Percentiles rank a stretch among this genome's conserved stretches.
phyloP scores from a whole-genome alignment of 2,888 invertebrate species.

The Eurytoma californica region DNA sequence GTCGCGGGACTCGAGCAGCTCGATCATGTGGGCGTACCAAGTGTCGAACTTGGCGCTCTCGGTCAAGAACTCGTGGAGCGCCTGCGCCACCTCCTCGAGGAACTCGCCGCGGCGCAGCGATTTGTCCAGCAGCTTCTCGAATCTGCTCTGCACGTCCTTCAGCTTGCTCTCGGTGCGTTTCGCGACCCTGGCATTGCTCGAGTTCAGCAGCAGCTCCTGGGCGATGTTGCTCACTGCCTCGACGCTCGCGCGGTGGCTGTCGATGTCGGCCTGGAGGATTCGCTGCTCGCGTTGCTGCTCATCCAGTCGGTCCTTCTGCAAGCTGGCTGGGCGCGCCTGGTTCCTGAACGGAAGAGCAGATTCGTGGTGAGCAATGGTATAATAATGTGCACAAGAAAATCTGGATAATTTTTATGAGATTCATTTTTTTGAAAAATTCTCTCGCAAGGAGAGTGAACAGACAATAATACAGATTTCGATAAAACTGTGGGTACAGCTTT shows the following conservation, averaged over 20 bases:
- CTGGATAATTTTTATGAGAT: no score
- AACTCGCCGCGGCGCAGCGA: conserved; percentile 87
- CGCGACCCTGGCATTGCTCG: conserved; percentile 90
- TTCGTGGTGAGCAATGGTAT: background rate
- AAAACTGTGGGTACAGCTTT: no score
- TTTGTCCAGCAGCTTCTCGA: conserved; percentile 90
- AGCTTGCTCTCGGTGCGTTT: conserved; percentile 92
- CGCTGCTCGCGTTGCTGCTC: conserved; percentile 93
- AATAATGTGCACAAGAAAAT: no score
- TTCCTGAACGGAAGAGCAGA: conserved; percentile 72
- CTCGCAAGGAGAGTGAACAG: no score
- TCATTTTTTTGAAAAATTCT: no score
- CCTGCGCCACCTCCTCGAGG: conserved; percentile 86
- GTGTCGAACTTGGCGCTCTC: conserved; percentile 80
- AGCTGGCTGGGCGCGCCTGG: conserved; percentile 88
- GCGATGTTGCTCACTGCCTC: conserved; percentile 88
- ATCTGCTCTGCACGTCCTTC: conserved; percentile 90
- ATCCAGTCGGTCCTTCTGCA: conserved; percentile 91
- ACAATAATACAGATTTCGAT: no score
- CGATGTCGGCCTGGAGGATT: conserved; percentile 87
- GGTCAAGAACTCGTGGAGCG: conserved; percentile 70
- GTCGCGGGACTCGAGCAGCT: conserved; percentile 85
- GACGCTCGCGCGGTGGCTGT: conserved; percentile 90
- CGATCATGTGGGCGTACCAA: conserved; percentile 83
- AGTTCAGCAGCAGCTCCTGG: conserved; percentile 86